These are phyloP conservation scores for Oegoconia quadripuncta DNA, from an alignment of 2,888 invertebrate genomes.

Conservation along the genomic window DNA sequence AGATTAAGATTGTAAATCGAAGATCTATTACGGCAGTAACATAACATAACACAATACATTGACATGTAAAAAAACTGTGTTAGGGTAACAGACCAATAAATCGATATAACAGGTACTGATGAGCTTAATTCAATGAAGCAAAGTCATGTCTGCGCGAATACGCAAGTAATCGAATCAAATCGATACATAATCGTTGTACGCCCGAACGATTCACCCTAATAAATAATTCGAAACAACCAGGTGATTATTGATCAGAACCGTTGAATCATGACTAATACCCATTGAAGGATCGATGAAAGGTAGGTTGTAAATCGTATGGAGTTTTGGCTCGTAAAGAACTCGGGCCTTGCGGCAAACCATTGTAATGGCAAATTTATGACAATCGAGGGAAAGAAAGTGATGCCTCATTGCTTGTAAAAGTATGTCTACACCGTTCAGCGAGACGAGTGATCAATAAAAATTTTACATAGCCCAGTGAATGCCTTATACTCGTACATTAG, in stretches of 20 bases:
- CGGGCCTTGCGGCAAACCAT: conserved; percentile 39
- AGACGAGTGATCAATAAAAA: too few relatives aligned
- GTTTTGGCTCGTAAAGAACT: conserved; percentile 66
- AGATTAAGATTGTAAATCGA: too few relatives aligned
- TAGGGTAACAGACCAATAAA: too few relatives aligned
- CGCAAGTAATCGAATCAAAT: conserved; percentile 16
- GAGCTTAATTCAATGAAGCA: too few relatives aligned
- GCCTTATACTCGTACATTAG: too few relatives aligned
- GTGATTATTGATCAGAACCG: conserved; percentile 26
- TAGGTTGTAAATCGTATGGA: conserved; percentile 47
- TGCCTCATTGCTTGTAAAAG: conserved; percentile 11
- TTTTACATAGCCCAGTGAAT: too few relatives aligned
- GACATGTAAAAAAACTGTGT: not conserved
- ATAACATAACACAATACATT: not conserved
- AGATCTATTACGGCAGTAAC: too few relatives aligned
- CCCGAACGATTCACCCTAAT: conserved; percentile 16
- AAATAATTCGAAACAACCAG: conserved; percentile 20
- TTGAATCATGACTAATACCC: conserved; percentile 42
- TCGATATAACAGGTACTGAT: too few relatives aligned
- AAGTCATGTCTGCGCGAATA: too few relatives aligned
- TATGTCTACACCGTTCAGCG: too few relatives aligned
- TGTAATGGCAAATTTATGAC: conserved; percentile 16
- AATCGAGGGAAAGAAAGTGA: conserved; percentile 11
- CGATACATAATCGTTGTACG: conserved; percentile 33
- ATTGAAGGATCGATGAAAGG: conserved; percentile 22